These are phyloP conservation scores for Trematomus loennbergii DNA, from an alignment of 2,113 vertebrate species.

Conservation along the genomic window DNA sequence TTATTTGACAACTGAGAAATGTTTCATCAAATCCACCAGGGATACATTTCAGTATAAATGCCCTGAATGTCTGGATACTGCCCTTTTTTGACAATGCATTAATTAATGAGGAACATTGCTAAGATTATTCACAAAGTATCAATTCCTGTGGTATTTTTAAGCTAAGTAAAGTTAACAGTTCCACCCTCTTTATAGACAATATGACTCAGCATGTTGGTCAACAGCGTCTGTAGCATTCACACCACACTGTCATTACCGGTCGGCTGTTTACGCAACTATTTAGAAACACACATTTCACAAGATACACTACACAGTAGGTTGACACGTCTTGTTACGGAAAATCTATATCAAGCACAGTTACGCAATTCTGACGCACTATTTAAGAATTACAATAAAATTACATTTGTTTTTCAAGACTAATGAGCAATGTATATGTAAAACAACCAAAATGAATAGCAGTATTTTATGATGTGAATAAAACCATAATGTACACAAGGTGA, in stretches of 20 bases:
- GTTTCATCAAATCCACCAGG: background rate
- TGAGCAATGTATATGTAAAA: background rate
- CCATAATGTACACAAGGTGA: background rate
- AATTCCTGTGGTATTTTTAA: background rate
- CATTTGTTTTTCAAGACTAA: background rate
- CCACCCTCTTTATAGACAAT: background rate
- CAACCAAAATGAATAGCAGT: background rate
- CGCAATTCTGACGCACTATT: background rate
- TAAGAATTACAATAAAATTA: background rate
- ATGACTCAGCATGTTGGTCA: constrained; percentile 27
- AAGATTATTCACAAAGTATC: background rate
- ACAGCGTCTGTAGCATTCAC: background rate
- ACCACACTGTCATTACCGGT: background rate
- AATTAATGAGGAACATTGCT: background rate
- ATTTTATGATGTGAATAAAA: background rate
- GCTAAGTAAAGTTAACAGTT: background rate
- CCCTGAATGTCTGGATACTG: background rate
- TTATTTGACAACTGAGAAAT: background rate
- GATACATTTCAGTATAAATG: background rate
- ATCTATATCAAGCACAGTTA: background rate
- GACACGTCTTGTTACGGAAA: background rate
- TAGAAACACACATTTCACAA: background rate
- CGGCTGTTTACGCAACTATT: background rate
- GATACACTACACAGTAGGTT: background rate
- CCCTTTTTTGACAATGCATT: background rate